A percentile compares a stretch with the other conserved stretches of the same genome.
These are phyloP conservation scores for Horisme vitalbata DNA, from an alignment of 2,888 invertebrate species.

Conservation along the genomic window DNA sequence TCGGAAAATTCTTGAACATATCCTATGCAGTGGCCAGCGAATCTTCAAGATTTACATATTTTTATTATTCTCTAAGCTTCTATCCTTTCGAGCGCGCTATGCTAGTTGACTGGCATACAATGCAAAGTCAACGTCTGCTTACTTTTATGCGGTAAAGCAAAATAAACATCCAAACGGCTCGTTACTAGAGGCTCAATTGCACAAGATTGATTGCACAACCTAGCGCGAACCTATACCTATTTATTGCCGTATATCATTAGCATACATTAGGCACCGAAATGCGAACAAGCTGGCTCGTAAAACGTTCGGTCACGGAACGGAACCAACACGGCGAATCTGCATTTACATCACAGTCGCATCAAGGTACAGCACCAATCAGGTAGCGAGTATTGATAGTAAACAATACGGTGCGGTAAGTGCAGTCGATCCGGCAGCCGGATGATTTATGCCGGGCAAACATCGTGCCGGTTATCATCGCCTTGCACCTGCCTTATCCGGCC, in stretches of 20 bases:
- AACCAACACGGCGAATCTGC: conserved; percentile 41
- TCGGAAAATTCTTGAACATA: conserved; percentile 12
- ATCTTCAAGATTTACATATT: conserved; percentile 22
- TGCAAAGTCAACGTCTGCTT: conserved; percentile 13
- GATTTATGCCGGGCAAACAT: conserved; percentile 64
- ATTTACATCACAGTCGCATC: conserved; percentile 47
- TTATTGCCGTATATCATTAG: conserved; percentile 28
- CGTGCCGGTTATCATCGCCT: conserved; percentile 61
- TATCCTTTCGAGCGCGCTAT: conserved; percentile 9
- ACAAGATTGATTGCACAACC: conserved; percentile 31
- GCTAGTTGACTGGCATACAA: conserved; percentile 16
- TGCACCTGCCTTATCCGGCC: conserved; percentile 66
- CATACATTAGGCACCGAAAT: conserved; percentile 30
- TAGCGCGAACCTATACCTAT: conserved; percentile 28
- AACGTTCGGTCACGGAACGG: conserved; percentile 27
- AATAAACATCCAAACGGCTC: conserved; percentile 12
- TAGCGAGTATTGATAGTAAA: conserved; percentile 53
- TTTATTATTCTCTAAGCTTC: conserved; percentile 21
- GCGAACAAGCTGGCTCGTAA: conserved; percentile 26
- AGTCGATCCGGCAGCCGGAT: conserved; percentile 48
- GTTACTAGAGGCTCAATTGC: conserved; percentile 13
- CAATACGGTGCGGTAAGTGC: conserved; percentile 46
- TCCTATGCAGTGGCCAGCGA: conserved; percentile 14
- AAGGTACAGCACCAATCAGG: conserved; percentile 28
- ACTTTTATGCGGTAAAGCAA: conserved; percentile 4